Evolutionary conservation across 2,888 invertebrate genomes (phyloP), one percentile per base, ranked within the genome.

Genomic region (Aricia artaxerxes): DNA sequence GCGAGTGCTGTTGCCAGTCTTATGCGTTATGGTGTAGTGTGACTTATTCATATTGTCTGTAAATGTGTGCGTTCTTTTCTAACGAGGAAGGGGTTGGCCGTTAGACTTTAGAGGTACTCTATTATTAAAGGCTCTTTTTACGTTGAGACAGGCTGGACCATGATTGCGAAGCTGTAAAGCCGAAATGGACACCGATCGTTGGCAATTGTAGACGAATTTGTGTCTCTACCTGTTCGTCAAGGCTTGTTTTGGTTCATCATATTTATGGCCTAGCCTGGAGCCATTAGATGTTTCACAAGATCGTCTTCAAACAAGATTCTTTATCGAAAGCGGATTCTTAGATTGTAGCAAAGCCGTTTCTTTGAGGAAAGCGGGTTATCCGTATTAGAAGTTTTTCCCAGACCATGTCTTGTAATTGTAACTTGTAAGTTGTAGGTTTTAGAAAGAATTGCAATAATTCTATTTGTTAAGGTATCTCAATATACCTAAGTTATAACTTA

Each of bases 1-100:
- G 44, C 35, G 57, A 76, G 76, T 24, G 49, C 76, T 76, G 73
- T n/a, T 73, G 44, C 44, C 40, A 24, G 44, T 24, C 73, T 73
- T 73, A 24, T 73, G 44, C 13, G 73, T 40, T 64, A 64, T 64
- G 31, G 16, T 40, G 11, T 73, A 73, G 40, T n/a, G 13, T 40
- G 73, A 73, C 40, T 73, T 38, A 57, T 57, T 53, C 53, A 53
- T 57, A 57, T 11, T 57, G 57, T 57, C 53, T 57, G 13, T 57
- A 1, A 57, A 57, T 57, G 16, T 0, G 57, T 57, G 16, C 57
- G 16, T 16, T 57, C 16, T 57, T 57, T 57, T 4, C 13, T 57
- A 16, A 57, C 0, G 57, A 57, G 57, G 57, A 57, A 57, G 13
- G 57, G 4, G 3, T 53, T 24, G 24, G 24, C 24, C 24, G 24